Base-by-base conservation (phyloP, 2,888 invertebrate genomes). In the Altica lythri region DNA sequence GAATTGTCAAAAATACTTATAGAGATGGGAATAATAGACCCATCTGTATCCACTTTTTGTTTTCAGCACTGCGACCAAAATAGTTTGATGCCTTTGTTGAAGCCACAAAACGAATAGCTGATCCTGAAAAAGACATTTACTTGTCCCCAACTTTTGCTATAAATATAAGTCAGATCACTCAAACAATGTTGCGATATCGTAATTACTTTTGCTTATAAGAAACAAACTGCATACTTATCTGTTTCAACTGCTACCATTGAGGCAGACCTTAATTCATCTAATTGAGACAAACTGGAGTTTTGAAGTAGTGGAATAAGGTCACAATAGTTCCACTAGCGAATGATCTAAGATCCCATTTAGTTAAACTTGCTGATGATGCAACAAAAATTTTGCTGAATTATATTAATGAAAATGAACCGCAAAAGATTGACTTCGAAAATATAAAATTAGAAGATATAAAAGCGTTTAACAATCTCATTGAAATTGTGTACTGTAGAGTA, bases 251-350 rank as follows among this genome's bases (percentile, higher is more conserved):
- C 56, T 13, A 48, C 53, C 37, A 42, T 49, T 4, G 61, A 65
- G 42, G 37, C 53, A 57, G 35, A 57, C 57, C 12, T 14, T 60
- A 22, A 59, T 52, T 18, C 37, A 43, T 9, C 38, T 61, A 35
- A 30, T 63, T 8, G 46, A 55, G 27, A 12, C 44, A 9, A 52
- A 57, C 27, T 61, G 61, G 63, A 49, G 37, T 17, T 61, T 30
- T 58, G 61, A 63, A 9, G 42, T 63, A 53, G 29, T 58, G 45
- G 42, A 55, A 55, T 48, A 51, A 51, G 45, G 17, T 51, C n/a
- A 44, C 44, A 5, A 44, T 51, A 25, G 25, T 51, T 8, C 51
- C 51, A 5, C 43, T 51, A 13, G 51, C 51, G 2, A 51, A 17
- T 35, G 51, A 51, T 16, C 14, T 53, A 13, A 18, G 27, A 25